phyloP scores from a whole-genome alignment of 35 echinoderm and acorn worm genomes.

The Heliocidaris erythrogramma region DNA sequence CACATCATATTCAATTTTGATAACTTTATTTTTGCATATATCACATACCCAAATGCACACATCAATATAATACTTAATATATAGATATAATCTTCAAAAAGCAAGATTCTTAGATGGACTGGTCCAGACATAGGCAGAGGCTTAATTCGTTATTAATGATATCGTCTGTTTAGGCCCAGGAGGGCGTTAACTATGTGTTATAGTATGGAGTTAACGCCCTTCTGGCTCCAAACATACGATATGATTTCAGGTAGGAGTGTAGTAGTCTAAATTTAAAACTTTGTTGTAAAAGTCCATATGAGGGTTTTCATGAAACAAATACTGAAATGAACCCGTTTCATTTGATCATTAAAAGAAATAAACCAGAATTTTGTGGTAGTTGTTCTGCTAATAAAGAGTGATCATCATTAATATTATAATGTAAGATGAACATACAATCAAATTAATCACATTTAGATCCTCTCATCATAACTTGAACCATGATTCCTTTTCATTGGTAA shows the following conservation, averaged over 20 bases:
- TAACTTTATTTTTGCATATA: slow-evolving; percentile 4
- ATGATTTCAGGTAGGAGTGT: too few species aligned
- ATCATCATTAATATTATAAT: too few species aligned
- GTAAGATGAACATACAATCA: too few species aligned
- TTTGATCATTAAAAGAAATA: not conserved
- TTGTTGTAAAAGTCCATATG: not conserved
- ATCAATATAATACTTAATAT: not conserved
- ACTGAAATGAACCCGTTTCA: not conserved
- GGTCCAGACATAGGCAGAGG: not conserved
- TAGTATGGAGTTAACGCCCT: too few species aligned
- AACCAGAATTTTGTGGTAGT: not conserved
- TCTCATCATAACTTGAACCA: too few species aligned
- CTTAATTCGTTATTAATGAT: not conserved
- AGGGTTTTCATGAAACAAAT: not conserved
- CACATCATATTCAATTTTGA: not conserved
- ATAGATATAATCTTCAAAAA: not conserved
- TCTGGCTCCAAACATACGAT: too few species aligned
- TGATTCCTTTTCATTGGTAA: too few species aligned
- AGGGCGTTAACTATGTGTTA: too few species aligned
- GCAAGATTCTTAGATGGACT: not conserved
- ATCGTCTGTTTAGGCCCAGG: too few species aligned
- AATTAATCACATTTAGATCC: too few species aligned
- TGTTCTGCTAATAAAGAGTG: not conserved
- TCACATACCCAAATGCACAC: not conserved
- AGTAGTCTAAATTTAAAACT: too few species aligned